Conservation (phyloP, 2,888 invertebrate genomes). For the Thymelicus acteon region DNA sequence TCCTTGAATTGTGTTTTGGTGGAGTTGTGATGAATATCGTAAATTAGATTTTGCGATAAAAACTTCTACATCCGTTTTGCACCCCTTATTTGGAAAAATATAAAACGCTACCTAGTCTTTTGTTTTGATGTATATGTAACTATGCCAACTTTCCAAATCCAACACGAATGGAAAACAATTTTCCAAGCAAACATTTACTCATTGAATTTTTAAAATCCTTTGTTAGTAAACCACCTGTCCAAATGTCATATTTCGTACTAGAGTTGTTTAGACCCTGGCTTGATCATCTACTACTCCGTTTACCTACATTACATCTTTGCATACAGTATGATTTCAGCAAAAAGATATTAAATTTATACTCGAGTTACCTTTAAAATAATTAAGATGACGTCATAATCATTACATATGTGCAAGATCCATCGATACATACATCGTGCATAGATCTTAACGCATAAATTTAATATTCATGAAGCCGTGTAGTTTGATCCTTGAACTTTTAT, state of each 20-base stretch:
- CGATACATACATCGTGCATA: no score
- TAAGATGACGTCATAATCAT: no score
- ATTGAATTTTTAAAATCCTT: conserved; percentile 7
- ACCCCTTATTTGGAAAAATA: not conserved
- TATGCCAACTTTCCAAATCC: conserved; percentile 2
- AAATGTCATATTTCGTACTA: conserved; percentile 3
- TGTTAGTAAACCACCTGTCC: conserved; percentile 6
- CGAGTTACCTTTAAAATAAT: no score
- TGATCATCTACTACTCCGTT: not conserved
- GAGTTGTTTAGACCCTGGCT: not conserved
- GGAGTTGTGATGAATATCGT: not conserved
- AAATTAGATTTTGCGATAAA: conserved; percentile 8
- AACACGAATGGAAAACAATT: conserved; percentile 9
- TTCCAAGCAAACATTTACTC: conserved; percentile 5
- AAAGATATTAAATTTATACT: no score
- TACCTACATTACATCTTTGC: no score
- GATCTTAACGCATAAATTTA: no score
- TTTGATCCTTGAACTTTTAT: no score
- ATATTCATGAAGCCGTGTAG: no score
- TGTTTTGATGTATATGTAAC: conserved; percentile 7
- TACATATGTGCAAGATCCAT: no score
- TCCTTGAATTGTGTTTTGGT: not conserved
- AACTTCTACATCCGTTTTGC: not conserved
- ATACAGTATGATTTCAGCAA: no score
- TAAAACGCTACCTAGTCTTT: not conserved